Base-by-base conservation (phyloP, 2,888 invertebrate species). In the Calameuta filiformis region DNA sequence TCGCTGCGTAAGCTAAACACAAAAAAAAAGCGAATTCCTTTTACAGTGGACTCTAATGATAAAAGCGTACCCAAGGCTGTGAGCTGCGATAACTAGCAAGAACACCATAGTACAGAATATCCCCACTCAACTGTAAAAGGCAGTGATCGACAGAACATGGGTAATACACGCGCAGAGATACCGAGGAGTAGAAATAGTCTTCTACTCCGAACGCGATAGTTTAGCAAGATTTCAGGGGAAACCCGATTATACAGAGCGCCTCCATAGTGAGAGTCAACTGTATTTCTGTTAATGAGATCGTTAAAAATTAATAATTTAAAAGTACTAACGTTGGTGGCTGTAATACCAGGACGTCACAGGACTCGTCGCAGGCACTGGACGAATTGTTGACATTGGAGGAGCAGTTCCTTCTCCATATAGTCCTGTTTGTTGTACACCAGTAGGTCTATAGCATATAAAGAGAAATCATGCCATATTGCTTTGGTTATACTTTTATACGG, bases 301-400 rank as follows among this genome's bases (percentile, higher is more conserved):
- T 56, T 56, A 1, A 56, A 56, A 56, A 23, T 56, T 6, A 56
- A 9, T 56, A 9, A 56, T 56, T 56, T 56, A 6, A 9, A 56
- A 23, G 23, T 89, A 86, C 89, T 87, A 80, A 90, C 91, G 85
- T 85, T 91, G 90, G 83, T 87, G 89, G 68, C 86, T 86, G 78
- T 92, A 93, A 85, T 92, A 93, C 92, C 93, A 93, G 2, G 93
- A 91, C 35, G 93, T 88, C 75, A 92, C 86, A 71, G 92, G 92
- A 85, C 91, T 92, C 69, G 92, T 89, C 35, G 93, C 91, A 40
- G 93, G 92, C 69, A 93, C 91, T 68, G 94, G 93, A 82, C 93
- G 90, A 76, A 90, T 83, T 37, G 88, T 85, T 78, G 91, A 86
- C 78, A 91, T 85, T 78, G 90, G 84, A 68, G 91, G 88, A 40